Evolutionary conservation across 2,113 vertebrate species (phyloP), one percentile per base, ranked within the genome.

Genomic region (Indicator indicator): DNA sequence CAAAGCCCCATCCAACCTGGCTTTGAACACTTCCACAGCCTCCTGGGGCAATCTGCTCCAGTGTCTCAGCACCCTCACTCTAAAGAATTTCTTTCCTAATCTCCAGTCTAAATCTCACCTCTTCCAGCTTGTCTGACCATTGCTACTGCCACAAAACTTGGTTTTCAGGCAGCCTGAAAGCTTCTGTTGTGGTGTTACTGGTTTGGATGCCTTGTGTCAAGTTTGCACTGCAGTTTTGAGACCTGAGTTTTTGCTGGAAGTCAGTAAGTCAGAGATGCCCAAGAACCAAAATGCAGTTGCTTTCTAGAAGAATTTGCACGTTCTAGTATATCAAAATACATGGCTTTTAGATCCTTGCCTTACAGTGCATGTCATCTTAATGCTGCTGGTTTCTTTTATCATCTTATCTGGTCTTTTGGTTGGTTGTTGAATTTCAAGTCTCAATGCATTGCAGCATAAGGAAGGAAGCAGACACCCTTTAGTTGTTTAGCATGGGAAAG

Each of bases 401-500:
- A 33, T 75, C 32, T 65, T 81, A 18, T 26, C 73, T 92, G 59
- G 55, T 46, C 19, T 62, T 44, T 36, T 33, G 23, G 69, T 74
- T 69, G 55, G 68, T 63, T 80, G 18, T 79, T 89, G n/a, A n/a
- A n/a, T 92, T 70, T 71, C 21, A 60, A 85, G 18, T 26, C 64
- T 67, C 56, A 48, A 17, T 74, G 64, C 55, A 26, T 21, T 60
- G 75, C 77, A 90, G 69, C 80, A 19, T 73, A 48, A 89, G 81
- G 81, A 70, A 79, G 48, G 91, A 89, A 86, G 72, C 42, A 83
- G 82, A 68, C 59, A 85, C 3, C 64, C 42, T 80, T 68, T 48
- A 79, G 76, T 88, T 94, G 89, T 88, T 89, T 90, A 93, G 84
- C 87, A 46, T 75, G 94, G 72, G 72, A 52, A 83, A 69, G 79